phyloP scores from a whole-genome alignment of 2,113 vertebrate species.

The Tiliqua scincoides region DNA sequence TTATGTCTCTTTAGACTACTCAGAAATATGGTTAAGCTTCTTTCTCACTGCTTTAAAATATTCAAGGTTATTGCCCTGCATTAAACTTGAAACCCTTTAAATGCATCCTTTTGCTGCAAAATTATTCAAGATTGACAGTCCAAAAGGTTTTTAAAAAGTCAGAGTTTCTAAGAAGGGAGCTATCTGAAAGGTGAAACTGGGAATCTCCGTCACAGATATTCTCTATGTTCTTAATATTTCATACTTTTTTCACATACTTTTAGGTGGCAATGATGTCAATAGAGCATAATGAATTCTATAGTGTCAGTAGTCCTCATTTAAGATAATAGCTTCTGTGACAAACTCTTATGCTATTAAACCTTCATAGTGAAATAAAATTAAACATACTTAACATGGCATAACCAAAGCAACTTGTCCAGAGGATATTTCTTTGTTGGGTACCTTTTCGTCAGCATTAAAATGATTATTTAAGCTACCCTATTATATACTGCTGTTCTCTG shows the following conservation, averaged over 20 bases:
- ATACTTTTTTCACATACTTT: background rate
- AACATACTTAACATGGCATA: background rate
- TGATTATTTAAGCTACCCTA: slow-evolving; percentile 12
- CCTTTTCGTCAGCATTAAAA: background rate
- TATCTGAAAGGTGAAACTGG: slow-evolving; percentile 7
- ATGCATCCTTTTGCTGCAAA: slow-evolving; percentile 50
- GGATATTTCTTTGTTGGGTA: background rate
- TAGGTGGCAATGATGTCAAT: background rate
- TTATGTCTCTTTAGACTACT: slow-evolving; percentile 67
- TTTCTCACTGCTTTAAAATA: slow-evolving; percentile 60
- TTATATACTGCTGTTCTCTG: background rate
- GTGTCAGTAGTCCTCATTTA: slow-evolving; percentile 1
- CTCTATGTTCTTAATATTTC: background rate
- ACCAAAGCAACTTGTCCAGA: slow-evolving; percentile 5
- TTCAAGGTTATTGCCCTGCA: slow-evolving; percentile 67
- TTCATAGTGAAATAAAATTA: background rate
- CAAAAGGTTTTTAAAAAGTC: slow-evolving; percentile 42
- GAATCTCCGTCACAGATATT: slow-evolving; percentile 13
- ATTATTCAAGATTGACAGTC: slow-evolving; percentile 48
- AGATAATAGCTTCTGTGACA: background rate
- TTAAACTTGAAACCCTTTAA: slow-evolving; percentile 64
- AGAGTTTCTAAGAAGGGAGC: slow-evolving; percentile 2
- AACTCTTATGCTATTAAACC: background rate
- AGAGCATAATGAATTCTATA: background rate
- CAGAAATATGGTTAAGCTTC: slow-evolving; percentile 67